A percentile compares a stretch with the other conserved stretches of the same genome.
Conservation (phyloP, 2,113 vertebrate genomes). For the Limnothrissa miodon region DNA sequence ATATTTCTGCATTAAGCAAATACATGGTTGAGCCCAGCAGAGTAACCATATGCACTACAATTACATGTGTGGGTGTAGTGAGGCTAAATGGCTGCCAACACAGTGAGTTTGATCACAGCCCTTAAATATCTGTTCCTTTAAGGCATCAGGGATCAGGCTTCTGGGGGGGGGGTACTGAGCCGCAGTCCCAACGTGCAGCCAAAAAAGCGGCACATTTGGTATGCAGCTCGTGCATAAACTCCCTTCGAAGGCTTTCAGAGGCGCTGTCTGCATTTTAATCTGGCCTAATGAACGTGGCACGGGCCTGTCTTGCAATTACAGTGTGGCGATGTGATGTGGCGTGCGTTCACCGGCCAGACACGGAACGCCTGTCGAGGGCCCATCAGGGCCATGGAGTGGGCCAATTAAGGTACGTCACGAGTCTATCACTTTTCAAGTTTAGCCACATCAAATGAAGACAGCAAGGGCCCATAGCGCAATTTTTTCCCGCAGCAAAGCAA, state of each 20-base stretch:
- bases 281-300: background rate
- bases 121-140: background rate
- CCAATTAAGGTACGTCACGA: background rate
- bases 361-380: background rate
- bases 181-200: background rate
- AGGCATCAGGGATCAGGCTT: background rate
- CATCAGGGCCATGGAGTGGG: background rate
- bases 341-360: background rate
- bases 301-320: background rate
- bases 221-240: conserved; percentile 16
- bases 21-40: background rate
- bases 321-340: background rate
- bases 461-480: background rate
- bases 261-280: background rate
- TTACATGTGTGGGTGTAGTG: background rate
- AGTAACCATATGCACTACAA: background rate
- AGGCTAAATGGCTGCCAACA: background rate
- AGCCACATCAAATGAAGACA: background rate
- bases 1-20: background rate
- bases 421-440: background rate
- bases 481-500: background rate
- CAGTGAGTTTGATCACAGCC: background rate
- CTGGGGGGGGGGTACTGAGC: background rate
- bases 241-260: background rate
- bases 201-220: background rate